Percentiles rank a stretch among this genome's conserved stretches.
Conservation (phyloP, 1,140 invertebrate genomes). For the Ceratosolen fusciceps region DNA sequence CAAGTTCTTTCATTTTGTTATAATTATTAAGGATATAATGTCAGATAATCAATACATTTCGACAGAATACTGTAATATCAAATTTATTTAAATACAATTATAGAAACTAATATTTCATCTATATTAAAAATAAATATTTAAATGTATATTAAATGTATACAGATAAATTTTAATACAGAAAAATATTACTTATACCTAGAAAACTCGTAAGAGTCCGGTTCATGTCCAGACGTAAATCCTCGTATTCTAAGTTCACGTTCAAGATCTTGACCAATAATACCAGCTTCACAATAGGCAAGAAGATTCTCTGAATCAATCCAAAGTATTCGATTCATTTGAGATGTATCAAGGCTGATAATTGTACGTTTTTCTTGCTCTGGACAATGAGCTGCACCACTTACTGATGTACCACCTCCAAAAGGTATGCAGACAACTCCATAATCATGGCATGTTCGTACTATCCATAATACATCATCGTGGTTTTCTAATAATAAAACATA, state of each 20-base stretch:
- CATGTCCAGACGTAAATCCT: slow-evolving; percentile 90
- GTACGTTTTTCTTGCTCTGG: slow-evolving; percentile 84
- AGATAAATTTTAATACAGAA: no score
- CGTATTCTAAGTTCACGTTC: slow-evolving; percentile 81
- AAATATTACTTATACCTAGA: slow-evolving; percentile 75
- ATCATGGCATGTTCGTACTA: slow-evolving; percentile 84
- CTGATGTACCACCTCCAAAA: slow-evolving; percentile 96
- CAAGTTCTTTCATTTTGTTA: no score
- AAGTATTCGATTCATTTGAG: slow-evolving; percentile 95
- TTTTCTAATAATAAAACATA: slow-evolving; percentile 66
- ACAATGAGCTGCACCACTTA: slow-evolving; percentile 91
- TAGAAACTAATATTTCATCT: no score
- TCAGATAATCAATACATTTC: no score
- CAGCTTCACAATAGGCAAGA: slow-evolving; percentile 86
- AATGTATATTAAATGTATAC: no score
- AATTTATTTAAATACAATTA: no score
- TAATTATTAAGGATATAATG: no score
- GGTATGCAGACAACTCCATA: slow-evolving; percentile 91
- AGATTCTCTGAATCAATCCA: slow-evolving; percentile 95
- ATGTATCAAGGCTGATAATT: slow-evolving; percentile 94
- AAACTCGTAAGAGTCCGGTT: slow-evolving; percentile 98
- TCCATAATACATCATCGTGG: slow-evolving; percentile 86
- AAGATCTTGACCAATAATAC: slow-evolving; percentile 95
- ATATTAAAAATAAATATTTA: no score
- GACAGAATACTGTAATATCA: no score